A percentile compares a stretch with the other conserved stretches of the same genome.
phyloP scores from a whole-genome alignment of 2,113 vertebrate genomes.

The Gasterosteus nipponicus region DNA sequence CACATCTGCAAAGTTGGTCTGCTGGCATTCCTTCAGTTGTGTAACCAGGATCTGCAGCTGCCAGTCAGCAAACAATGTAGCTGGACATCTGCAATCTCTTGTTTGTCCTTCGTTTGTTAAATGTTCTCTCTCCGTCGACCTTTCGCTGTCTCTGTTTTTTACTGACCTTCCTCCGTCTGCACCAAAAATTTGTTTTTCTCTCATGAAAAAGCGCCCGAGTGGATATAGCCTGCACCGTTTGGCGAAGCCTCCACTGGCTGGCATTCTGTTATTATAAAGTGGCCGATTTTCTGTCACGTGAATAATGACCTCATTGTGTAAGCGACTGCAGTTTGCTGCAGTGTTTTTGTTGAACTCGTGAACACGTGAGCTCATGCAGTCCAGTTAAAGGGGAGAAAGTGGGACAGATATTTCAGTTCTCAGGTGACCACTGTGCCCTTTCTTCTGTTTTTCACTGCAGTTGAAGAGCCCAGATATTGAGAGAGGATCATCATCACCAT shows the following conservation, averaged over 20 bases:
- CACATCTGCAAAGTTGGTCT: slow-evolving; percentile 43
- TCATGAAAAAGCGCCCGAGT: neutral
- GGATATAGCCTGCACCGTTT: slow-evolving; percentile 18
- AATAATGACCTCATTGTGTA: slow-evolving; percentile 25
- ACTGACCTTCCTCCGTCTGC: neutral
- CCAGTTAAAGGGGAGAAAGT: slow-evolving; percentile 19
- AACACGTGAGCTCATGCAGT: slow-evolving; percentile 2
- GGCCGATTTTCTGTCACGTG: neutral
- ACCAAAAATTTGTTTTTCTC: neutral
- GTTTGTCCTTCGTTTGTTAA: slow-evolving; percentile 53
- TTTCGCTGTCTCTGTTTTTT: neutral
- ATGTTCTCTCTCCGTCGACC: slow-evolving; percentile 83
- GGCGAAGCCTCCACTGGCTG: slow-evolving; percentile 13
- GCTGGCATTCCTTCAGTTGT: slow-evolving; percentile 44
- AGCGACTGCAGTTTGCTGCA: slow-evolving; percentile 13
- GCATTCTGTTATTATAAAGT: slow-evolving; percentile 19
- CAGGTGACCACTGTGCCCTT: slow-evolving; percentile 12
- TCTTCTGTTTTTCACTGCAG: slow-evolving; percentile 12
- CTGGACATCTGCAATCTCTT: neutral
- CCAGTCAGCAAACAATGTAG: slow-evolving; percentile 6
- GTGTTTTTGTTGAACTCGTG: slow-evolving; percentile 4
- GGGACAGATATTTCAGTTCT: slow-evolving; percentile 2
- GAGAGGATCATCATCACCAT: neutral
- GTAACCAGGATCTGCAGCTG: slow-evolving; percentile 56
- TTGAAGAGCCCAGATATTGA: neutral